Percentiles rank a stretch among this genome's conserved stretches.
Evolutionary conservation across 92 coral and sea anemone species (phyloP).

Genomic region (Anthopleura xanthogrammica): DNA sequence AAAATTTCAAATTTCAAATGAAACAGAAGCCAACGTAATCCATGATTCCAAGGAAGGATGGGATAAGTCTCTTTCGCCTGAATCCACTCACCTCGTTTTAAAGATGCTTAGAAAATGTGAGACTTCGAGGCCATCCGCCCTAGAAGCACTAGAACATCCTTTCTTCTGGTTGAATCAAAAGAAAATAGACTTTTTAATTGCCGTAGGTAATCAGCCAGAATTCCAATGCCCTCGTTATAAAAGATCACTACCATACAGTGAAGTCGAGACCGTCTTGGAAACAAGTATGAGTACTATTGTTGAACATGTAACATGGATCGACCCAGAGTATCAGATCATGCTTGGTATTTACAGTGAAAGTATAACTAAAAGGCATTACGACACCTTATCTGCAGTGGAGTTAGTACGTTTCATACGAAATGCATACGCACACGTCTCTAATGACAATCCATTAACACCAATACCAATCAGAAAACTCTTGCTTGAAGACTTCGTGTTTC

Average conservation of each 20-base stretch:
- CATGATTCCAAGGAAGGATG: too few relatives aligned
- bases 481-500: slow-evolving; percentile 23
- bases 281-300: not conserved
- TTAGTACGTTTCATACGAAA: slow-evolving; percentile 45
- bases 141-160: not conserved
- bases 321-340: slow-evolving; percentile 24
- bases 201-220: slow-evolving; percentile 49
- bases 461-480: not conserved
- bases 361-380: slow-evolving; percentile 16
- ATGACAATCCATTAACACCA: not conserved
- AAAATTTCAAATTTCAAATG: not conserved
- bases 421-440: slow-evolving; percentile 38
- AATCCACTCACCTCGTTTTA: too few relatives aligned
- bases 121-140: slow-evolving; percentile 17
- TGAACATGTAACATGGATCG: not conserved
- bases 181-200: slow-evolving; percentile 18
- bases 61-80: too few relatives aligned
- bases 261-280: not conserved
- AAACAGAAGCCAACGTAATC: too few relatives aligned
- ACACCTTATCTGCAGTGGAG: slow-evolving; percentile 31
- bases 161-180: not conserved
- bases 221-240: not conserved
- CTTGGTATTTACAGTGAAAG: slow-evolving; percentile 28
- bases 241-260: not conserved
- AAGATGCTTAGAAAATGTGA: too few relatives aligned